phyloP scores from a whole-genome alignment of 2,888 invertebrate species.

The Didymodactylos carnosus region DNA sequence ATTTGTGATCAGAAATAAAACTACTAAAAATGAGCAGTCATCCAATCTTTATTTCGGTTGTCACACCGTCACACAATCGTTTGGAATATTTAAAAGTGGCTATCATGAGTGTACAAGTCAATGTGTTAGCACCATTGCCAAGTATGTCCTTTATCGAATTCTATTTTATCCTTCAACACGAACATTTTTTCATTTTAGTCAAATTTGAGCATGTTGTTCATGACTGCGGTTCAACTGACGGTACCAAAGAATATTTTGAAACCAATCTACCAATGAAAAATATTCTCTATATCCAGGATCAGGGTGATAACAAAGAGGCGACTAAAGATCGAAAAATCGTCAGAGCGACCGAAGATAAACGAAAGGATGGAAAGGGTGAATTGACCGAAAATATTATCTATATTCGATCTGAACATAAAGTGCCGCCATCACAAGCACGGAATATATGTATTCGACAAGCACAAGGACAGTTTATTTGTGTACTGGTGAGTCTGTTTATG shows the following conservation, averaged over 20 bases:
- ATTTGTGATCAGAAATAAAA: no score
- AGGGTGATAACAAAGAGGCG: background rate
- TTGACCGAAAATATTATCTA: background rate
- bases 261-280: background rate
- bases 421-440: background rate
- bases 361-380: background rate
- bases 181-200: no score
- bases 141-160: no score
- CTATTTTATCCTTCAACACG: no score
- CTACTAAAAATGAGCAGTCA: no score
- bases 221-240: background rate
- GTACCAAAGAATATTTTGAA: background rate
- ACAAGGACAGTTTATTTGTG: background rate
- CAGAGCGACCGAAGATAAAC: background rate
- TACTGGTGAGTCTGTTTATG: background rate
- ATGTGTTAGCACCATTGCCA: background rate
- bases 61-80: background rate
- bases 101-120: background rate
- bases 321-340: background rate
- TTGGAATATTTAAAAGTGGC: background rate
- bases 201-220: background rate
- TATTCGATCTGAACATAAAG: background rate
- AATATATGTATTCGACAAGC: background rate
- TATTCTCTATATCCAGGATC: background rate
- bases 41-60: background rate